Evolutionary conservation across 2,888 invertebrate species (phyloP).

Genomic region (Tachystola acroxantha): DNA sequence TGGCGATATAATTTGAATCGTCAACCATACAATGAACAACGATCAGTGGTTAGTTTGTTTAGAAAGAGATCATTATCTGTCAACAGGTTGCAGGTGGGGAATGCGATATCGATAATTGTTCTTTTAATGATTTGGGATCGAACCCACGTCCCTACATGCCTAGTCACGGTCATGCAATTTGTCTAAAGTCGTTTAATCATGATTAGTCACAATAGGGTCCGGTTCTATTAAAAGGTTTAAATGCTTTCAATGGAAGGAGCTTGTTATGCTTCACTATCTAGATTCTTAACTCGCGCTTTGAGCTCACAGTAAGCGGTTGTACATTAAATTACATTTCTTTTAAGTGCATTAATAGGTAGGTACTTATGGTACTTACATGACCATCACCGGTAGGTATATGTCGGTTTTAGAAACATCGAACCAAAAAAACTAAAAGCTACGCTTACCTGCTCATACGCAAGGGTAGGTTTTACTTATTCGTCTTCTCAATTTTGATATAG

Average conservation of each 20-base stretch:
- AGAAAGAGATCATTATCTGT: conserved; percentile 69
- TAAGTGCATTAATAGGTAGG: no score
- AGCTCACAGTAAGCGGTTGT: conserved; percentile 8
- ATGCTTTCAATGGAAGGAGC: conserved; percentile 54
- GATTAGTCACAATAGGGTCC: conserved; percentile 75
- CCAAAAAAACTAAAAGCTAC: no score
- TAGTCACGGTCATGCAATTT: conserved; percentile 78
- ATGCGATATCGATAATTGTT: conserved; percentile 77
- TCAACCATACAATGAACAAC: conserved; percentile 30
- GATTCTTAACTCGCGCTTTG: conserved; percentile 14
- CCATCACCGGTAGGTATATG: no score
- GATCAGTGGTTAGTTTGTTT: conserved; percentile 58
- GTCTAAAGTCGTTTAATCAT: conserved; percentile 78
- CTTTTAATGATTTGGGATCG: conserved; percentile 75
- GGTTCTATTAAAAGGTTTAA: conserved; percentile 67
- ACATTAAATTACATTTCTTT: no score
- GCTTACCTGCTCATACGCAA: no score
- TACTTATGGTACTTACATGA: no score
- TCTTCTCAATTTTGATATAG: no score
- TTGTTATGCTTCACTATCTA: conserved; percentile 33
- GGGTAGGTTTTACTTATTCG: no score
- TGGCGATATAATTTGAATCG: conserved; percentile 33
- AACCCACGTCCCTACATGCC: conserved; percentile 61
- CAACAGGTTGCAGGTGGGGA: conserved; percentile 73
- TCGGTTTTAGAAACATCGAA: no score